Percentiles rank a stretch among this genome's conserved stretches.
These are phyloP conservation scores for Drosophila neocordata DNA, from an alignment of 1,140 invertebrate species.

Conservation along the genomic window DNA sequence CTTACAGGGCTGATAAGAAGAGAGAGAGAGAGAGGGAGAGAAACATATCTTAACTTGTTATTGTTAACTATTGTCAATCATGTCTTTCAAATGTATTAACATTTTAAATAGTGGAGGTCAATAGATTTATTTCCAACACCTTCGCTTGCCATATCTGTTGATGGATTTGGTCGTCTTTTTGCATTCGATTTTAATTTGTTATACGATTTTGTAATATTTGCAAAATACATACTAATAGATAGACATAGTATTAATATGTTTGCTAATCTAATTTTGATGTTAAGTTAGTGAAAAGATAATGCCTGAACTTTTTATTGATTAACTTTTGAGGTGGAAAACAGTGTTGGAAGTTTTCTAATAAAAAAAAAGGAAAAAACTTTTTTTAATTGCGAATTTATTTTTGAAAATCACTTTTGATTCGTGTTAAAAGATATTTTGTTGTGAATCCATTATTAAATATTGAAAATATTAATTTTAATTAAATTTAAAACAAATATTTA, in stretches of 20 bases:
- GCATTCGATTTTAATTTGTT: conserved; percentile 13
- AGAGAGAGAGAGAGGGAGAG: neutral
- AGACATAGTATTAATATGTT: neutral
- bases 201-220: conserved; percentile 21
- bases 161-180: conserved; percentile 15
- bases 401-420: too few relatives aligned
- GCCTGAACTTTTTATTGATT: neutral
- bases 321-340: neutral
- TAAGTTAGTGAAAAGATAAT: neutral
- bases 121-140: conserved; percentile 1
- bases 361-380: too few relatives aligned
- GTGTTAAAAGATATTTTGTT: too few relatives aligned
- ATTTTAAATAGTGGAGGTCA: too few relatives aligned
- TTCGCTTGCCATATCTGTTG: conserved; percentile 6
- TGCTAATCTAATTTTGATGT: neutral
- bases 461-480: too few relatives aligned
- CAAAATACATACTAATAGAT: conserved; percentile 12
- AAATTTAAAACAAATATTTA: too few relatives aligned
- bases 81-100: too few relatives aligned
- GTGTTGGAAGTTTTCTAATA: too few relatives aligned
- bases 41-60: neutral
- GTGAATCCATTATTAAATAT: too few relatives aligned
- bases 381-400: too few relatives aligned
- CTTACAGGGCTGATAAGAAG: conserved; percentile 2
- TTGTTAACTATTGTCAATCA: conserved; percentile 23